phyloP scores from a whole-genome alignment of 2,113 vertebrate genomes.

The Sinocyclocheilus anshuiensis region DNA sequence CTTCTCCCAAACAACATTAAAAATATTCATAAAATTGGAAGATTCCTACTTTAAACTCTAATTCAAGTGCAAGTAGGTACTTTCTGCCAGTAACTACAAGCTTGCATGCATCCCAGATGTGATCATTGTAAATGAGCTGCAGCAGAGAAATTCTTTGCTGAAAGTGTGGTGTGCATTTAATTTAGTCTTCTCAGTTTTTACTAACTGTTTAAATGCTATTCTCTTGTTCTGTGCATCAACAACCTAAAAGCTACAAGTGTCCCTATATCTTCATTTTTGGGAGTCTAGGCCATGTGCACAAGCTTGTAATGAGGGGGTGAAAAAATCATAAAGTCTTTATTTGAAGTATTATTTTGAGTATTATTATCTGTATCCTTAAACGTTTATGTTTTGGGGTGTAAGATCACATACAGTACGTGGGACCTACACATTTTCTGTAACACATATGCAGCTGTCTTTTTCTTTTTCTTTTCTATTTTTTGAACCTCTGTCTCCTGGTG shows the following conservation, averaged over 20 bases:
- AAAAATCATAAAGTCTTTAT: not conserved
- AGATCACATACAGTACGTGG: too few relatives aligned
- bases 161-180: not conserved
- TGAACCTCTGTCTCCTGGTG: too few relatives aligned
- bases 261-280: not conserved
- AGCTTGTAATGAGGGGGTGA: not conserved
- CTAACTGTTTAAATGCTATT: not conserved
- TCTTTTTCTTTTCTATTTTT: not conserved
- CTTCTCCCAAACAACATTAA: not conserved
- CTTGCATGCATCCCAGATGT: not conserved
- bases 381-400: not conserved
- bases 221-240: not conserved
- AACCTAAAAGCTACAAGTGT: not conserved
- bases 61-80: not conserved
- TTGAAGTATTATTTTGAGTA: not conserved
- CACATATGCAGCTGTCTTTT: not conserved
- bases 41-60: not conserved
- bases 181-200: not conserved
- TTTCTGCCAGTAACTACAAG: not conserved
- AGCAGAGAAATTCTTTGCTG: not conserved
- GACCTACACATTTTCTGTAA: too few relatives aligned
- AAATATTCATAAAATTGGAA: not conserved
- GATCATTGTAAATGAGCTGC: not conserved
- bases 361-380: not conserved
- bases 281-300: not conserved